These are phyloP conservation scores for Zaprionus obscuricornis DNA, from an alignment of 2,888 invertebrate genomes.

Conservation along the genomic window DNA sequence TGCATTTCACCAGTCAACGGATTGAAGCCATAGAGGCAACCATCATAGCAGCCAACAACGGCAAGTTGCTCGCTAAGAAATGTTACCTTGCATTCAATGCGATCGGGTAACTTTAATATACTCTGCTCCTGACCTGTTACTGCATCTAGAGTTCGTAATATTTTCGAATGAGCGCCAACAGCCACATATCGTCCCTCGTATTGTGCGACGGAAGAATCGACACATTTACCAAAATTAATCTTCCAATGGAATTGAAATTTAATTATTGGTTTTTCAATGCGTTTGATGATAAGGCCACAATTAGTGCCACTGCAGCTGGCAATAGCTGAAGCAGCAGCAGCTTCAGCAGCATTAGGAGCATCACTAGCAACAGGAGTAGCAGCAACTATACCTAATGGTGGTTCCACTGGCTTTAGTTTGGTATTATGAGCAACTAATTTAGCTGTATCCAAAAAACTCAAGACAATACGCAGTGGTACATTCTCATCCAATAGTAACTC, in stretches of 20 bases:
- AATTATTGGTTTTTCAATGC: constrained; percentile 35
- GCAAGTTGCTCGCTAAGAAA: constrained; percentile 84
- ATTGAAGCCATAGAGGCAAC: constrained; percentile 87
- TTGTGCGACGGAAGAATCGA: constrained; percentile 90
- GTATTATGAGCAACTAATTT: constrained; percentile 54
- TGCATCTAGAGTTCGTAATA: constrained; percentile 86
- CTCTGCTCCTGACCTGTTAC: constrained; percentile 85
- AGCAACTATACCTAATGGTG: background rate
- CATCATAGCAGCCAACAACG: constrained; percentile 91
- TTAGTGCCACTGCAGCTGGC: background rate
- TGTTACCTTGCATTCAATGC: constrained; percentile 89
- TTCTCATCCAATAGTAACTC: constrained; percentile 68
- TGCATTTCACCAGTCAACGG: constrained; percentile 84
- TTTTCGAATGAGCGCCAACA: constrained; percentile 90
- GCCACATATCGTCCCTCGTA: constrained; percentile 83
- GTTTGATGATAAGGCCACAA: constrained; percentile 49
- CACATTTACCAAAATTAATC: constrained; percentile 86
- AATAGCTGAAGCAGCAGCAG: too few species aligned
- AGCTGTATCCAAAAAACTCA: constrained; percentile 51
- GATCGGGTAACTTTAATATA: constrained; percentile 85
- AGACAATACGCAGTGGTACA: constrained; percentile 50
- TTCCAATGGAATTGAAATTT: constrained; percentile 65
- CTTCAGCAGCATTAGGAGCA: too few species aligned
- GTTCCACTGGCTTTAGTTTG: constrained; percentile 55
- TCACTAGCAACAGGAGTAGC: too few species aligned